Conservation (phyloP, 2,888 invertebrate genomes). For the Apamea monoglypha region DNA sequence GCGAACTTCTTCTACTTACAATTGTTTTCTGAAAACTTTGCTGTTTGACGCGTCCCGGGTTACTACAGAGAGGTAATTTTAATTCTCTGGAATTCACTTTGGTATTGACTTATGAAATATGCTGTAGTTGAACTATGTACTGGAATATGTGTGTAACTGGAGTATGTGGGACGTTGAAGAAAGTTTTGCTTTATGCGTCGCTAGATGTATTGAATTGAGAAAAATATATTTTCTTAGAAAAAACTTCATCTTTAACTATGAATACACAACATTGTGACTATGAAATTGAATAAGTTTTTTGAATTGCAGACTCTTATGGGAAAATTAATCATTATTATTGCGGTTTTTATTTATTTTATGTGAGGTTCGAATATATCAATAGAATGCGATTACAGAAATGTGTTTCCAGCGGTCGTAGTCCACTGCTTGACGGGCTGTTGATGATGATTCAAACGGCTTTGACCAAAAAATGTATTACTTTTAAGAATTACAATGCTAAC, state of each 20-base stretch:
- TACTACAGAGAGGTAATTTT: conserved; percentile 30
- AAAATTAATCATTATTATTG: neutral
- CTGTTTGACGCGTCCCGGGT: conserved; percentile 44
- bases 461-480: neutral
- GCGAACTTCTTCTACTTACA: conserved; percentile 49
- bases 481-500: neutral
- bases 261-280: neutral
- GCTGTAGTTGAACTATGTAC: neutral
- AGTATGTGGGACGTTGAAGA: neutral
- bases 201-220: neutral
- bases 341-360: neutral
- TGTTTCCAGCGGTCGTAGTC: neutral
- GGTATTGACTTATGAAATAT: conserved; percentile 10
- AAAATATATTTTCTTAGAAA: neutral
- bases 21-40: conserved; percentile 57
- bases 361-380: neutral
- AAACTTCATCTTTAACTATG: neutral
- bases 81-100: conserved; percentile 32
- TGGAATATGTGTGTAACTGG: neutral
- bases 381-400: neutral
- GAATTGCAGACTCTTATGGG: neutral
- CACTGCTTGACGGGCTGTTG: too few species aligned
- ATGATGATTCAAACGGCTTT: neutral
- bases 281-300: neutral
- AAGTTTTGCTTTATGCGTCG: neutral